Evolutionary conservation across 2,888 invertebrate species (phyloP), one percentile per base, ranked within the genome.

Genomic region (Lucinisca nassula): DNA sequence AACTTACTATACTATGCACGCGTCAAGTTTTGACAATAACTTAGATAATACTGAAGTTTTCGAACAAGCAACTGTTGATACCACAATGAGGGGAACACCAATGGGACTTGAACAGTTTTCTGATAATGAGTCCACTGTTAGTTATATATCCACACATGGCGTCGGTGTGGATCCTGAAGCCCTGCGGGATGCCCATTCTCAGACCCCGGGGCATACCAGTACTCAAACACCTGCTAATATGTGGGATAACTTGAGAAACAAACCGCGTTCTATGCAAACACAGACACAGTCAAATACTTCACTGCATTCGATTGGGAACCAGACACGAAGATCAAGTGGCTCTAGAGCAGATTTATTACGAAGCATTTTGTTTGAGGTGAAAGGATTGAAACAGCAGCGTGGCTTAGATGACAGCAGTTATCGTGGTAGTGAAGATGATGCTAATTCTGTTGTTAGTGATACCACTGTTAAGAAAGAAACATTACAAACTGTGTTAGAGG

Each of bases 1-100:
- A 78, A 95, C 95, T 27, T 94, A 92, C 87, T 93, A 93, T 85
- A 95, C 95, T 80, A 94, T 95, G 94, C 94, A 95, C 76, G 94
- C 94, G 32, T 94, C 94, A n/a, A 95, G 94, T 89, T 94, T 95
- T 91, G 95, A 95, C 87, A 94, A 93, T 79, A 91, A 92, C 75
- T 88, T 94, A 40, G 92, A 94, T 87, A 92, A 93, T 84, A 92
- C 92, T 17, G 91, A 92, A 83, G 92, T 92, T 67, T 91, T 93
- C 88, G 94, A 92, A 70, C 92, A 92, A 35, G 92, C 90, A 67
- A 91, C 91, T 76, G 82, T 88, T 45, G 74, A 74, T 49, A 90
- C 86, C 77, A 92, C 91, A 75, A 90, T 92, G 89, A 90, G 92
- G 87, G 93, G 92, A 10, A 93, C 93, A 79, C 92, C 91, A 35